Percentiles rank a stretch among this genome's conserved stretches.
phyloP scores from a whole-genome alignment of 2,888 invertebrate species.

The Cinara cedri region DNA sequence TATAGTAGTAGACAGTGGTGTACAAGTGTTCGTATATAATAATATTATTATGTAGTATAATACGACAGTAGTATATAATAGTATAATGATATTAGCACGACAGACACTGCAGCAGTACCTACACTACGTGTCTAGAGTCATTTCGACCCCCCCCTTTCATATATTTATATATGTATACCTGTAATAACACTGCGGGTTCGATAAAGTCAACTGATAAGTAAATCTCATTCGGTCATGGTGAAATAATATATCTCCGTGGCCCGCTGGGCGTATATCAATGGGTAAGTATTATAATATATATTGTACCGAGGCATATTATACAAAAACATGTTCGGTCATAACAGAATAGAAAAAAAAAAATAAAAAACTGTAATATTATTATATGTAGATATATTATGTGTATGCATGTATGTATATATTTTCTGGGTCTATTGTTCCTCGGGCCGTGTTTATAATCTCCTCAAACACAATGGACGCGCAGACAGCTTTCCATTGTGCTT shows the following conservation, averaged over 20 bases:
- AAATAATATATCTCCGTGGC: constrained; percentile 18
- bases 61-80: neutral
- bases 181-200: neutral
- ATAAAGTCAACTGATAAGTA: constrained; percentile 27
- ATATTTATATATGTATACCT: neutral
- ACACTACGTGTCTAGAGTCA: neutral
- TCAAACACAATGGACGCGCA: constrained; percentile 36
- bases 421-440: constrained; percentile 39
- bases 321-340: constrained; percentile 42
- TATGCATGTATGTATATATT: constrained; percentile 49
- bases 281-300: neutral
- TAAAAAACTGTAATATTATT: constrained; percentile 19
- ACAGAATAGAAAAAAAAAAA: constrained; percentile 18
- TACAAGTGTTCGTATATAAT: too few species aligned
- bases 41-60: too few species aligned
- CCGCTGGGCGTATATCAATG: constrained; percentile 35
- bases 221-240: constrained; percentile 18
- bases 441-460: constrained; percentile 45
- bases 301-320: neutral
- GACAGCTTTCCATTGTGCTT: constrained; percentile 43
- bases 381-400: too few species aligned
- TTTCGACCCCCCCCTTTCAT: neutral
- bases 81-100: neutral
- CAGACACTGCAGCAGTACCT: neutral
- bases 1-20: neutral